These are phyloP conservation scores for Adelosebastes latens DNA, from an alignment of 2,797 vertebrate species.

Conservation along the genomic window DNA sequence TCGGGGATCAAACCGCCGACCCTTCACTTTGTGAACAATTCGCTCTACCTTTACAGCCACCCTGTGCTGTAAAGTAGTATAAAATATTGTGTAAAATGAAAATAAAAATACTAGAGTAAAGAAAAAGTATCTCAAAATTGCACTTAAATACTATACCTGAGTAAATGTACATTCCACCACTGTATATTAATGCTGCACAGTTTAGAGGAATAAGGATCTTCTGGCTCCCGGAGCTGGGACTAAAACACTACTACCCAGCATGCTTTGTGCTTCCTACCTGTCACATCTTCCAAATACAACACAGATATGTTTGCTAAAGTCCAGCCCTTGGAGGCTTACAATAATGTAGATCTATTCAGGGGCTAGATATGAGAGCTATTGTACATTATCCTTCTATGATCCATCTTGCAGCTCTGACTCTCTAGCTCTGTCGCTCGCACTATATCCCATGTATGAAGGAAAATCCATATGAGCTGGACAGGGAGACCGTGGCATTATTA, in stretches of 20 bases:
- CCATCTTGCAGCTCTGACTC: conserved; percentile 20
- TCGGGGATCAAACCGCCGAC: background rate
- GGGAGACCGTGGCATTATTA: conserved; percentile 50
- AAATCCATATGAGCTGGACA: conserved; percentile 63
- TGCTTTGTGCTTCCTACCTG: background rate
- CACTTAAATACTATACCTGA: background rate
- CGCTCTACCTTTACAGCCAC: background rate
- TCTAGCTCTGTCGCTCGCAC: conserved; percentile 10
- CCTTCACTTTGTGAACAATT: background rate
- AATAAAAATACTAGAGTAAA: background rate
- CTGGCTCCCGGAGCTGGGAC: background rate
- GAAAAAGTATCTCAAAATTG: background rate
- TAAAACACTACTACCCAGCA: background rate
- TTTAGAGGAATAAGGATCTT: background rate
- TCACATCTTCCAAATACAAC: background rate
- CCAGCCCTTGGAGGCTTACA: conserved; percentile 1
- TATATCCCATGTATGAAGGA: conserved; percentile 40
- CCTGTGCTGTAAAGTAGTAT: background rate
- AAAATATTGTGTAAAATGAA: background rate
- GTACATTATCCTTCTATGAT: conserved; percentile 45
- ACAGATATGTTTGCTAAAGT: background rate
- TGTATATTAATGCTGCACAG: background rate
- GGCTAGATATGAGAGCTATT: conserved; percentile 13
- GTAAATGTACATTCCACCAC: background rate
- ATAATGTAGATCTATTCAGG: conserved; percentile 12